Evolutionary conservation across 2,797 vertebrate genomes (phyloP).

Genomic region (Hyperoplus immaculatus): DNA sequence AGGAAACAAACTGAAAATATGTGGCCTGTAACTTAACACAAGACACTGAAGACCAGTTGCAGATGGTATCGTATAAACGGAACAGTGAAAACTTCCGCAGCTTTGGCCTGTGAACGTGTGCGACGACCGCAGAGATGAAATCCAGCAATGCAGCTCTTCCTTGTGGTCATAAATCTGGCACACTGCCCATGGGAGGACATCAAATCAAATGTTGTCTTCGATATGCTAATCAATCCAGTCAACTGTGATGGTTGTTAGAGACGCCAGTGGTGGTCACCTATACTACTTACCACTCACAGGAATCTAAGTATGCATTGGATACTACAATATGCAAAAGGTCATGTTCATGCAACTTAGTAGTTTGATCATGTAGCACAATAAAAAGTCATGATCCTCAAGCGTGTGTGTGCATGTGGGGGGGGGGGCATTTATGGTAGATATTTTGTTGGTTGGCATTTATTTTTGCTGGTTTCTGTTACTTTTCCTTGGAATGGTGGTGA

Average conservation of each 20-base stretch:
- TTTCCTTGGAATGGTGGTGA: background rate
- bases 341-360: background rate
- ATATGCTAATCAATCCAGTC: conserved; percentile 14
- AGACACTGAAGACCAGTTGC: conserved; percentile 25
- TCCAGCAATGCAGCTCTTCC: conserved; percentile 33
- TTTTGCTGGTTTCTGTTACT: background rate
- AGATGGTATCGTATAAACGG: conserved; percentile 16
- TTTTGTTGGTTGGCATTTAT: background rate
- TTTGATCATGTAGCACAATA: conserved; percentile 9
- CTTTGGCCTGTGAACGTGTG: conserved; percentile 29
- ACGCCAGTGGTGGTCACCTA: background rate
- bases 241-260: conserved; percentile 10
- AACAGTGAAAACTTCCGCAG: conserved; percentile 27
- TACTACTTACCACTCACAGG: background rate
- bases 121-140: conserved; percentile 39
- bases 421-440: background rate
- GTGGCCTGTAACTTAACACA: conserved; percentile 1
- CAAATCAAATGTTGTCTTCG: conserved; percentile 11
- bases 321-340: background rate
- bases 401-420: background rate
- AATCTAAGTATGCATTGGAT: background rate
- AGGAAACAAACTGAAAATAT: background rate
- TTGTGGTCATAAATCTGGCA: conserved; percentile 41
- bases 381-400: background rate
- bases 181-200: conserved; percentile 26